Evolutionary conservation across 2,113 vertebrate genomes (phyloP).

Genomic region (Lampris megalopsis): DNA sequence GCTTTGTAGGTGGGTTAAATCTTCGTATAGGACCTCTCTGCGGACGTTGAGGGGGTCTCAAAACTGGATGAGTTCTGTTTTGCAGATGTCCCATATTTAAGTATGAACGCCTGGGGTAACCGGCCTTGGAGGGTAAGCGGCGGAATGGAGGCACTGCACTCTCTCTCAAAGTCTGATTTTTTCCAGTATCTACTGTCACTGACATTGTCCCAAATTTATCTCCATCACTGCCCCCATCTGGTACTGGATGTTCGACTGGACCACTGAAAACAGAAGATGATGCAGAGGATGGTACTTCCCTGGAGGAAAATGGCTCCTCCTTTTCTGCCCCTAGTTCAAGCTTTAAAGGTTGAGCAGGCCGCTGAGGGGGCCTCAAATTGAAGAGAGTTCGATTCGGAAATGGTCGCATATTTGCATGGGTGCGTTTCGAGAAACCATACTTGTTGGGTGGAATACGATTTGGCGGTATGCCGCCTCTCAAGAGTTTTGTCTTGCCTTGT

Average conservation of each 20-base stretch:
- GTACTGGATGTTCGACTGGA: neutral
- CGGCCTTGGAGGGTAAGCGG: constrained; percentile 10
- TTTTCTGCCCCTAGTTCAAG: constrained; percentile 8
- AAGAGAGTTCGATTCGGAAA: constrained; percentile 43
- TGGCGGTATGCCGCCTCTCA: neutral
- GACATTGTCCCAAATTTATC: neutral
- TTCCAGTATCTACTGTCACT: neutral
- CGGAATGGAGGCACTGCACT: neutral
- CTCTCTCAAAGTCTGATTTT: constrained; percentile 19
- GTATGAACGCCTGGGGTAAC: neutral
- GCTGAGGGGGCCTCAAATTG: constrained; percentile 12
- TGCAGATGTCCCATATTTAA: constrained; percentile 14
- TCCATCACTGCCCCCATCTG: neutral
- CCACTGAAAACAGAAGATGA: neutral
- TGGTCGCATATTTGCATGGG: neutral
- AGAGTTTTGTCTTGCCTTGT: neutral
- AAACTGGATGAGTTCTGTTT: constrained; percentile 50
- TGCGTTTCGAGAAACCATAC: neutral
- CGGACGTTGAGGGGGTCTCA: constrained; percentile 37
- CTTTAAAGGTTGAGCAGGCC: constrained; percentile 7
- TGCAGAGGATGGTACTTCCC: neutral
- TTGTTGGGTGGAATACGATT: constrained; percentile 3
- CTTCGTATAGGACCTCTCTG: constrained; percentile 21
- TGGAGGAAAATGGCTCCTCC: constrained; percentile 2
- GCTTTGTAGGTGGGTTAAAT: constrained; percentile 25